Evolutionary conservation across 2,888 invertebrate species (phyloP).

Genomic region (Podotricha telesiphe): DNA sequence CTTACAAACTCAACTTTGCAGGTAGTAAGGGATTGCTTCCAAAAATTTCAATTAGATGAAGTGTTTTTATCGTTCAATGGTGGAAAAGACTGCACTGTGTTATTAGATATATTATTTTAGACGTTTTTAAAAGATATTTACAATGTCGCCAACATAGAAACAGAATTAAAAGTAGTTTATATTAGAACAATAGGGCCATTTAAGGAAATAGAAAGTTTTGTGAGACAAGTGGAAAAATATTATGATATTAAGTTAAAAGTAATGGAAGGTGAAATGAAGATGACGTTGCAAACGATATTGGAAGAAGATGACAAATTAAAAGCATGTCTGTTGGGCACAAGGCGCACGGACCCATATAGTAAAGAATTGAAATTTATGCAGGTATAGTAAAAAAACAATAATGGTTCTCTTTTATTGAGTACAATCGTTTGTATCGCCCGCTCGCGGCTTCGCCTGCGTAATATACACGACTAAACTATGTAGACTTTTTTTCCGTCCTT

Average conservation of each 20-base stretch:
- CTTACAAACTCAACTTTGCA: slow-evolving; percentile 58
- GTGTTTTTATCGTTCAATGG: slow-evolving; percentile 98
- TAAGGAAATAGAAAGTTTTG: slow-evolving; percentile 93
- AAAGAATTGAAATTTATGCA: slow-evolving; percentile 87
- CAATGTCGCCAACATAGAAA: slow-evolving; percentile 60
- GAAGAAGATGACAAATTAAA: slow-evolving; percentile 85
- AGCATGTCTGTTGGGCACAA: slow-evolving; percentile 96
- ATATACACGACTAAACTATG: too few species aligned
- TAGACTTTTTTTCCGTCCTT: too few species aligned
- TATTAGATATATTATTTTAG: slow-evolving; percentile 84
- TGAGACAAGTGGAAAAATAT: slow-evolving; percentile 86
- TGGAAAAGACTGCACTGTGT: slow-evolving; percentile 98
- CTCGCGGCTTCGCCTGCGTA: too few species aligned
- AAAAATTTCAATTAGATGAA: slow-evolving; percentile 87
- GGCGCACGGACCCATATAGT: slow-evolving; percentile 93
- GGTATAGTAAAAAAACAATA: slow-evolving; percentile 80
- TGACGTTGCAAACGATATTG: slow-evolving; percentile 86
- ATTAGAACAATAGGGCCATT: slow-evolving; percentile 92
- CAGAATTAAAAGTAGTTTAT: slow-evolving; percentile 88
- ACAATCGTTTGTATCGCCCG: too few species aligned
- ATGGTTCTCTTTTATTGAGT: too few species aligned
- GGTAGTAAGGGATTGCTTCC: slow-evolving; percentile 85
- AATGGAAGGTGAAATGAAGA: slow-evolving; percentile 88
- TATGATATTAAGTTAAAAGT: slow-evolving; percentile 89
- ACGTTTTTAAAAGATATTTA: slow-evolving; percentile 60